These are phyloP conservation scores for Leuciscus waleckii DNA, from an alignment of 2,797 vertebrate species.

Conservation along the genomic window DNA sequence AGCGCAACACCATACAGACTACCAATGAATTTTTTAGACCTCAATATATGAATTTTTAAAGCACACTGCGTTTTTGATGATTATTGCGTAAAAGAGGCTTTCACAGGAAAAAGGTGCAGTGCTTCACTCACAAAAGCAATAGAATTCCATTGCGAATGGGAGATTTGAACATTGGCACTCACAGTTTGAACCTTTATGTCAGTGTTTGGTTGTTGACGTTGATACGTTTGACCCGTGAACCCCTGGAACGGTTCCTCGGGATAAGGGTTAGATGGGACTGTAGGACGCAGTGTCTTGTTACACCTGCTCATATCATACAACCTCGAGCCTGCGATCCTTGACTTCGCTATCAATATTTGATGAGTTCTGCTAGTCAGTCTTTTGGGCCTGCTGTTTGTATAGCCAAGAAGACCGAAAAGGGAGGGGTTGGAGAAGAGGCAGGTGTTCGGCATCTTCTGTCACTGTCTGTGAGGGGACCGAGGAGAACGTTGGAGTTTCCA, in stretches of 20 bases:
- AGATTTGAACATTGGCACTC: neutral
- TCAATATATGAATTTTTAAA: slow-evolving; percentile 58
- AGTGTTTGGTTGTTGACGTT: slow-evolving; percentile 48
- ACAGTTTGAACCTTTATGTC: slow-evolving; percentile 20
- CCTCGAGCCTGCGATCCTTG: slow-evolving; percentile 53
- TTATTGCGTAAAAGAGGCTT: slow-evolving; percentile 10
- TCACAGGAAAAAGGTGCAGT: neutral
- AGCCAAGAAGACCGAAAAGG: slow-evolving; percentile 54
- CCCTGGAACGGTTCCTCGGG: slow-evolving; percentile 51
- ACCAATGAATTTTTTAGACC: slow-evolving; percentile 65
- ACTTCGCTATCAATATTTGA: slow-evolving; percentile 84
- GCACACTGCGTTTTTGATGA: slow-evolving; percentile 62
- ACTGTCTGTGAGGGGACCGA: slow-evolving; percentile 12
- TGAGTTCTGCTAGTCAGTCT: slow-evolving; percentile 68
- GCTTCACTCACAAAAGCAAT: neutral
- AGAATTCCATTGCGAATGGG: neutral
- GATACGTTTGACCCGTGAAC: slow-evolving; percentile 43
- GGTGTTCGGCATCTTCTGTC: slow-evolving; percentile 34
- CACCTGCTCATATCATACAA: slow-evolving; percentile 67
- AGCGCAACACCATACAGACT: slow-evolving; percentile 11
- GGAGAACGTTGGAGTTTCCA: slow-evolving; percentile 8
- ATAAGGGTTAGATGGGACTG: slow-evolving; percentile 53
- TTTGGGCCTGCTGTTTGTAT: slow-evolving; percentile 71
- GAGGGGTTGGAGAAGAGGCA: slow-evolving; percentile 58
- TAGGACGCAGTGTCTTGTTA: slow-evolving; percentile 65